A percentile compares a stretch with the other conserved stretches of the same genome.
These are phyloP conservation scores for Myrmophylax atrothorax DNA, from an alignment of 2,113 vertebrate species.

Conservation along the genomic window DNA sequence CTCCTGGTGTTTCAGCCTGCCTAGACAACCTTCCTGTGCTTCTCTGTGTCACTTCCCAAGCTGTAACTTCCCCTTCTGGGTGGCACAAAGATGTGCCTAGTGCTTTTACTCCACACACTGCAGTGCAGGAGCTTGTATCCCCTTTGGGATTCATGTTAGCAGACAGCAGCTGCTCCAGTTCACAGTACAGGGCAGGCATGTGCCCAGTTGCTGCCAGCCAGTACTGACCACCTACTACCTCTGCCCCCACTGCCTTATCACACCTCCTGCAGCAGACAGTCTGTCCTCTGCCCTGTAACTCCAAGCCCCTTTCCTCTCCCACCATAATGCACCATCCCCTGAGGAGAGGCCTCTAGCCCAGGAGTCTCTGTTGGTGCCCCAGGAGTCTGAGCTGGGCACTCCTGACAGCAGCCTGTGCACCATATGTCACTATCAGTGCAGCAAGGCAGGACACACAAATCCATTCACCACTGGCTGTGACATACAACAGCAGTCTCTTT, in stretches of 20 bases:
- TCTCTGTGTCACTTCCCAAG: neutral
- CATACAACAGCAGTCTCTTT: neutral
- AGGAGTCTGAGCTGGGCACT: neutral
- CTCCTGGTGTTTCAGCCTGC: neutral
- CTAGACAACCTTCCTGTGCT: neutral
- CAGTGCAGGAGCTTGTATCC: neutral
- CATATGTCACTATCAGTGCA: accelerated
- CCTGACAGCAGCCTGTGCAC: neutral
- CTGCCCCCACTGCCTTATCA: neutral
- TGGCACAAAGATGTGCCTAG: neutral
- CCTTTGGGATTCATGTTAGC: neutral
- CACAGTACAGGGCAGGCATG: neutral
- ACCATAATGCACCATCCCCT: neutral
- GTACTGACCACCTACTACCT: neutral
- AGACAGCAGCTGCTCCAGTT: neutral
- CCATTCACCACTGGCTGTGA: neutral
- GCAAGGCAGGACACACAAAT: neutral
- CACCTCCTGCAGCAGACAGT: neutral
- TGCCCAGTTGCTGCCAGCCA: neutral
- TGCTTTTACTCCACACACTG: neutral
- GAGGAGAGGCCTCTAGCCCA: neutral
- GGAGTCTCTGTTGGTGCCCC: accelerated
- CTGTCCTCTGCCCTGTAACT: neutral
- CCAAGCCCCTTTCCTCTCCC: neutral
- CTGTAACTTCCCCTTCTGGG: accelerated